Percentiles rank a stretch among this genome's conserved stretches.
These are phyloP conservation scores for Sturnira hondurensis DNA, from an alignment of 2,113 vertebrate species.

Conservation along the genomic window DNA sequence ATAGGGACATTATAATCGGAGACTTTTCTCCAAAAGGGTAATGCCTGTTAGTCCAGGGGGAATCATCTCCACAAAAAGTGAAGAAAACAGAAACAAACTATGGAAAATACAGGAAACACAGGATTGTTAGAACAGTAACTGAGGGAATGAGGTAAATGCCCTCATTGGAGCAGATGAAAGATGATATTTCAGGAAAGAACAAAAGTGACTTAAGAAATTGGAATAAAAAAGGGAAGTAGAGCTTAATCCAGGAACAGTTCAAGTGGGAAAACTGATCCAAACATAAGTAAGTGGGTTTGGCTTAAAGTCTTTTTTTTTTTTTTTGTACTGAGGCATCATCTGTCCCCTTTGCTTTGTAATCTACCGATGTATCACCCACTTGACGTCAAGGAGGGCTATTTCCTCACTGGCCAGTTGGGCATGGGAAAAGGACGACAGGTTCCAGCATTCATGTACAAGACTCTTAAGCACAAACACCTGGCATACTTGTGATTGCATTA, in stretches of 20 bases:
- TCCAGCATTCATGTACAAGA: background rate
- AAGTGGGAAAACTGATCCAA: background rate
- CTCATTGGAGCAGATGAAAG: background rate
- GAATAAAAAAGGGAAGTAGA: background rate
- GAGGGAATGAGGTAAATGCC: background rate
- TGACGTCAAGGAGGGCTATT: background rate
- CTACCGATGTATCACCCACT: background rate
- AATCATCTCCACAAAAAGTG: background rate
- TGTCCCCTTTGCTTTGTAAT: background rate
- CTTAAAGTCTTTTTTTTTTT: background rate
- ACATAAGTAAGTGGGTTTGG: background rate
- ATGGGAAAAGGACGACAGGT: background rate
- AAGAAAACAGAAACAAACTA: background rate
- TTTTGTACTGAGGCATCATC: background rate
- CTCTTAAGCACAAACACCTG: background rate
- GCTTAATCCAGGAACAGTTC: background rate
- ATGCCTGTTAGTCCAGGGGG: background rate
- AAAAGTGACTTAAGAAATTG: slow-evolving; percentile 24
- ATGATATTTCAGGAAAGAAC: background rate
- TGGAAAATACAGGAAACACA: background rate
- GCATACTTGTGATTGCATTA: background rate
- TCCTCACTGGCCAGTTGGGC: background rate
- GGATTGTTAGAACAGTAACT: background rate
- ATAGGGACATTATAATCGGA: background rate
- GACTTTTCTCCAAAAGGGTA: background rate